Conservation (phyloP, 2,888 invertebrate genomes). For the Heliconius aoede region DNA sequence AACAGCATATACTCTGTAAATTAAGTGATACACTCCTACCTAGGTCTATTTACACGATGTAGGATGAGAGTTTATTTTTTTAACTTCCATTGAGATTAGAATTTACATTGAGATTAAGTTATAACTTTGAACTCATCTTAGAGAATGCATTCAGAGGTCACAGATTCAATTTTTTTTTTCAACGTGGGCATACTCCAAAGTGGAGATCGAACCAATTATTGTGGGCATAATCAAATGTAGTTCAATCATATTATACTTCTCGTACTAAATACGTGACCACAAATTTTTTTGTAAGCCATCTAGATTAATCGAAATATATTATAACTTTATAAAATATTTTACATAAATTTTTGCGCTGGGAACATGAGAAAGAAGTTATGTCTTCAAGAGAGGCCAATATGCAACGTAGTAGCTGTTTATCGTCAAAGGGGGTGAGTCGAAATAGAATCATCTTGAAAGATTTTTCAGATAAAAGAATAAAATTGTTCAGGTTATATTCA, state of each 20-base stretch:
- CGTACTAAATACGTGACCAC: background rate
- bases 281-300: background rate
- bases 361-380: conserved; percentile 55
- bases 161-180: too few species aligned
- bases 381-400: conserved; percentile 66
- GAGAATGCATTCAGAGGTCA: background rate
- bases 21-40: conserved; percentile 12
- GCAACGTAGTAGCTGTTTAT: conserved; percentile 71
- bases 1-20: conserved; percentile 7
- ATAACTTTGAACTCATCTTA: background rate
- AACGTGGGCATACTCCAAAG: too few species aligned
- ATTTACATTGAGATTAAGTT: background rate
- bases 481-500: conserved; percentile 2
- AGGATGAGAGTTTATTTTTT: background rate
- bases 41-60: background rate
- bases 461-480: conserved; percentile 4
- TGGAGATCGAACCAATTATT: too few species aligned
- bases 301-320: background rate
- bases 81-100: too few species aligned
- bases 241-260: background rate
- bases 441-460: conserved; percentile 9
- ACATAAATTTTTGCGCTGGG: conserved; percentile 16
- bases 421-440: conserved; percentile 69
- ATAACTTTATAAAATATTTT: conserved; percentile 2
- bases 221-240: too few species aligned